Evolutionary conservation across 2,888 invertebrate species (phyloP).

Genomic region (Yponomeuta plumbellus): DNA sequence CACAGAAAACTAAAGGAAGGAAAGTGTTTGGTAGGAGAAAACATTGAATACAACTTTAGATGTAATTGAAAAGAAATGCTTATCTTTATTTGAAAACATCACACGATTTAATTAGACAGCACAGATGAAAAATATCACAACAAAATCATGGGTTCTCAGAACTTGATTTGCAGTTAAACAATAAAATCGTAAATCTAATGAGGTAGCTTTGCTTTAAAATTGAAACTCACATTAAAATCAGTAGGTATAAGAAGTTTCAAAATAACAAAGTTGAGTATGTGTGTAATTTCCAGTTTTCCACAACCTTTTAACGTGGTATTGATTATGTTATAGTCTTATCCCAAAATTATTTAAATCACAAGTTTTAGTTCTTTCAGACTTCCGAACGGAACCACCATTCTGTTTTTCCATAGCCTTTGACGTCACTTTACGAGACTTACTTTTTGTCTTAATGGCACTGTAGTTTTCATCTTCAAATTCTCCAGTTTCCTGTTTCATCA

Average conservation of each 20-base stretch:
- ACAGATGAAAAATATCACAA: background rate
- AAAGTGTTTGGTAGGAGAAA: slow-evolving; percentile 55
- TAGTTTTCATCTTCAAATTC: background rate
- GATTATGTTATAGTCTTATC: too few relatives aligned
- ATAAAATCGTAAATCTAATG: background rate
- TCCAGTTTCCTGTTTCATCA: background rate
- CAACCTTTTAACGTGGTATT: too few relatives aligned
- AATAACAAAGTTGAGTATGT: too few relatives aligned
- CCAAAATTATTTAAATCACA: too few relatives aligned
- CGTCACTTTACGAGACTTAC: background rate
- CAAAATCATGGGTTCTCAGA: too few relatives aligned
- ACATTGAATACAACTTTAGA: slow-evolving; percentile 36
- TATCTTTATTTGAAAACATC: background rate
- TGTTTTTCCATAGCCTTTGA: too few relatives aligned
- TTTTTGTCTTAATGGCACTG: background rate
- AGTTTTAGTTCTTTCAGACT: too few relatives aligned
- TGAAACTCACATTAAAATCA: too few relatives aligned
- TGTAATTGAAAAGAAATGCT: background rate
- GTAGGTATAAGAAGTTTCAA: too few relatives aligned
- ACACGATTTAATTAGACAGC: background rate
- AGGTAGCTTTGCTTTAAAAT: background rate
- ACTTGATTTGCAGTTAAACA: background rate
- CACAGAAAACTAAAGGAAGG: slow-evolving; percentile 52
- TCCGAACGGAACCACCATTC: too few relatives aligned
- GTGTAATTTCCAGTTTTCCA: too few relatives aligned